These are phyloP conservation scores for Ceyx erithaca DNA, from an alignment of 2,797 vertebrate species.

Conservation along the genomic window DNA sequence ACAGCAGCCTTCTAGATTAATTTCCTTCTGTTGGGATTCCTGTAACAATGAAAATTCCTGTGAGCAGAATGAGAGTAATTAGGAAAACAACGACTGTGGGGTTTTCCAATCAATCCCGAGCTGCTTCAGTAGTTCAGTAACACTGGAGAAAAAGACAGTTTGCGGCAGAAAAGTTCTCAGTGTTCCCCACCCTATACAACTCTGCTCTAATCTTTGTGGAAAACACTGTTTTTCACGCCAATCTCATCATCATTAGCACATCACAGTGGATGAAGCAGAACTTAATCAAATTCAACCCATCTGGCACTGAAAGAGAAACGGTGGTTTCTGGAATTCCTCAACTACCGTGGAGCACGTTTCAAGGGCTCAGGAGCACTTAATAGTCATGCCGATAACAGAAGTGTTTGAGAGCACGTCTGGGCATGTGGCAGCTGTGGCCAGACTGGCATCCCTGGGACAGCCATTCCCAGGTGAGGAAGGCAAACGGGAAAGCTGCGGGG, in stretches of 20 bases:
- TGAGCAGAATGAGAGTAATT: background rate
- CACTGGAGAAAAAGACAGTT: background rate
- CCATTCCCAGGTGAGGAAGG: background rate
- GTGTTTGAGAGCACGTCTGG: background rate
- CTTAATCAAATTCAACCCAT: background rate
- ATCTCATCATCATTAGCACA: background rate
- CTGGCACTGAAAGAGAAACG: background rate
- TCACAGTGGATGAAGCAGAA: background rate
- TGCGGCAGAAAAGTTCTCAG: background rate
- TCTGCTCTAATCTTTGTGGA: background rate
- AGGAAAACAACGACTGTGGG: background rate
- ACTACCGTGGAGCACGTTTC: background rate
- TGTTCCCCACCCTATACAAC: background rate
- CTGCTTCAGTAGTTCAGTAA: background rate
- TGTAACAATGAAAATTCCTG: background rate
- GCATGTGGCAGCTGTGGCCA: background rate
- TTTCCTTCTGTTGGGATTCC: background rate
- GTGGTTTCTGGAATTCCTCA: slow-evolving; percentile 4
- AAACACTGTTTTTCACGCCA: background rate
- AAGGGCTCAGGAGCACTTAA: background rate
- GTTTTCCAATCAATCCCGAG: background rate
- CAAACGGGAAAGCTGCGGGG: background rate
- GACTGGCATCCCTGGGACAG: background rate
- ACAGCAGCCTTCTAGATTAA: background rate
- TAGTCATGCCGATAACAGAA: background rate